Evolutionary conservation across 2,113 vertebrate species (phyloP), one percentile per base, ranked within the genome.

Genomic region (Eolophus roseicapilla): DNA sequence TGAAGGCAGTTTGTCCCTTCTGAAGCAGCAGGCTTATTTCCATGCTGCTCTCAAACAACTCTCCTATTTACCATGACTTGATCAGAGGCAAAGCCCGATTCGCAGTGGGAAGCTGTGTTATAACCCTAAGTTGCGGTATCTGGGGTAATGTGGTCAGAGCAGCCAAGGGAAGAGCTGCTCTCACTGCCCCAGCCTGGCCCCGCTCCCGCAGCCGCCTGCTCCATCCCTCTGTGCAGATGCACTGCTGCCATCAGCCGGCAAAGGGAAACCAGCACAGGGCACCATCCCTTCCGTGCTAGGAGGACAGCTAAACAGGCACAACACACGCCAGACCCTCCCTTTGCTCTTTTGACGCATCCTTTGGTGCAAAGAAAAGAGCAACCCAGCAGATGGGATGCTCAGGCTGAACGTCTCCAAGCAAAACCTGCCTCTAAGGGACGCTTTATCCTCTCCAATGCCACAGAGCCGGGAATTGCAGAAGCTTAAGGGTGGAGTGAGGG

Each of bases 241-340:
- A 0, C 90, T 97, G 93, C 97, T 96, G 96, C 97, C 97, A 96
- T 88, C 97, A 85, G 64, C 90, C 17, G 97, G 96, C 84, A 85
- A 16, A 68, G 6, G 57, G 57, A n/a, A 53, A 55, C 64, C 84
- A 82, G 74, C 71, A 19, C 91, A 88, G 29, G 63, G 68, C 67
- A 57, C 13, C 3, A 39, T 57, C 41, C 57, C 23, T 29, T 74
- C 47, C 39, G 79, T 5, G 67, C 7, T 17, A 28, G 5, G 2
- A 9, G 37, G n/a, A 33, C 23, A 67, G 25, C 64, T 33, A 14
- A 55, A 53, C 59, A 41, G 25, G 78, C 44, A 41, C 49, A 39
- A 19, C 27, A 11, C 52, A 10, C 4, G 4, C 33, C 43, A 35
- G 49, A 65, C 52, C 15, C 39, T 63, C 41, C 74, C 60, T 21